These are phyloP conservation scores for Cynoglossus semilaevis DNA, from an alignment of 2,113 vertebrate species.

Conservation along the genomic window DNA sequence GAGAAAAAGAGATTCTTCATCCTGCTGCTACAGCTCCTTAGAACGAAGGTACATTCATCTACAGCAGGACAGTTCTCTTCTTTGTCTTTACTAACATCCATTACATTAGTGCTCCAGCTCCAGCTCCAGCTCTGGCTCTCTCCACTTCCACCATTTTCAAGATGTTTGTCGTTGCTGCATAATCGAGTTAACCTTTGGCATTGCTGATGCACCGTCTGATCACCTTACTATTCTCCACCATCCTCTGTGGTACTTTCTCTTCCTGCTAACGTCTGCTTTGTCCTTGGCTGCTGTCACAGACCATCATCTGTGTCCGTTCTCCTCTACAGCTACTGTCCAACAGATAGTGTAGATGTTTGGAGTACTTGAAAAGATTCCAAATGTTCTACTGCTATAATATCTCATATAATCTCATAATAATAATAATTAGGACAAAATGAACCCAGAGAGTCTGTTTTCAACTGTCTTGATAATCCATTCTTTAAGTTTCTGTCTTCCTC, in stretches of 20 bases:
- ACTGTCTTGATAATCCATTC: too few relatives aligned
- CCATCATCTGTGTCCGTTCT: slow-evolving; percentile 9
- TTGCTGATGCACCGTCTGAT: slow-evolving; percentile 1
- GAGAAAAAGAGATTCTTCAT: too few relatives aligned
- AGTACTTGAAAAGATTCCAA: too few relatives aligned
- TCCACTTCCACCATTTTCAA: slow-evolving; percentile 21
- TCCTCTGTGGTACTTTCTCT: slow-evolving; percentile 19
- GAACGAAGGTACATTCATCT: background rate
- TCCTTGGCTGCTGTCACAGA: slow-evolving; percentile 36
- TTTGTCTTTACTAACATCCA: slow-evolving; percentile 26
- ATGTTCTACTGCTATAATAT: too few relatives aligned
- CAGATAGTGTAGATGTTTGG: too few relatives aligned
- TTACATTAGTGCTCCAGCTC: slow-evolving; percentile 39
- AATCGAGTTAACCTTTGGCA: slow-evolving; percentile 59
- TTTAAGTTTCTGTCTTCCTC: too few relatives aligned
- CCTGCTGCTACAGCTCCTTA: too few relatives aligned
- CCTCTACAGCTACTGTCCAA: too few relatives aligned
- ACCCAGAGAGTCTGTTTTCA: too few relatives aligned
- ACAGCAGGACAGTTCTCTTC: slow-evolving; percentile 13
- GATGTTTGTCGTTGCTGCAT: slow-evolving; percentile 36
- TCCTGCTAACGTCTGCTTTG: slow-evolving; percentile 45
- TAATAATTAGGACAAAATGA: too few relatives aligned
- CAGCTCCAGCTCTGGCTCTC: slow-evolving; percentile 23
- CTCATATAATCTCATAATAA: too few relatives aligned
- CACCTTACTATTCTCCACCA: slow-evolving; percentile 30